These are phyloP conservation scores for Crotalus viridis DNA, from an alignment of 2,113 vertebrate species.

Conservation along the genomic window DNA sequence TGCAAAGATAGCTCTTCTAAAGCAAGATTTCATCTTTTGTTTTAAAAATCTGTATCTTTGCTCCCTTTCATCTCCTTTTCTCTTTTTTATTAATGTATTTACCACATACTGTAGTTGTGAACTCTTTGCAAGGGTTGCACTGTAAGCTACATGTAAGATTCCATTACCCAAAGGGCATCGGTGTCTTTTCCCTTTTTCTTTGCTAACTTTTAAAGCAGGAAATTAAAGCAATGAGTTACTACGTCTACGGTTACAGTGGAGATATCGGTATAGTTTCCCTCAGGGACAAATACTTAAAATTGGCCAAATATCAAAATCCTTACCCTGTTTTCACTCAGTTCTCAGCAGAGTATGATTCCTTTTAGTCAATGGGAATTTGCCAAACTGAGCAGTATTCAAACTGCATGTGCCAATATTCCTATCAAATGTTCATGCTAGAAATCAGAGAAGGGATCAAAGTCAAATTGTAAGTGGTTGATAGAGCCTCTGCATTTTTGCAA, in stretches of 20 bases:
- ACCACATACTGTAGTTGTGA: background rate
- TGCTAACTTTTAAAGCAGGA: conserved; percentile 42
- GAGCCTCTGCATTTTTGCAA: background rate
- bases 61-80: conserved; percentile 1
- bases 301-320: background rate
- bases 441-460: conserved; percentile 11
- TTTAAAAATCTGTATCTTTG: accelerated
- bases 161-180: conserved; percentile 44
- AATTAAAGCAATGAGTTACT: conserved; percentile 55
- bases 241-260: conserved; percentile 34
- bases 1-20: conserved; percentile 75
- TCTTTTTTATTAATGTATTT: conserved; percentile 18
- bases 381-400: conserved; percentile 29
- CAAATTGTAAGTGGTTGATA: background rate
- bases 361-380: conserved; percentile 22
- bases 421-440: conserved; percentile 36
- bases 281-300: conserved; percentile 9
- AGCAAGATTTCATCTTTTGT: conserved; percentile 45
- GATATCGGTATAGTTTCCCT: conserved; percentile 39
- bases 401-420: conserved; percentile 24
- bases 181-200: conserved; percentile 33
- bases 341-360: conserved; percentile 44
- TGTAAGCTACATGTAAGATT: conserved; percentile 13
- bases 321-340: conserved; percentile 33
- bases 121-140: conserved; percentile 24